phyloP scores from a whole-genome alignment of 2,797 vertebrate genomes.

The Bradypus variegatus region DNA sequence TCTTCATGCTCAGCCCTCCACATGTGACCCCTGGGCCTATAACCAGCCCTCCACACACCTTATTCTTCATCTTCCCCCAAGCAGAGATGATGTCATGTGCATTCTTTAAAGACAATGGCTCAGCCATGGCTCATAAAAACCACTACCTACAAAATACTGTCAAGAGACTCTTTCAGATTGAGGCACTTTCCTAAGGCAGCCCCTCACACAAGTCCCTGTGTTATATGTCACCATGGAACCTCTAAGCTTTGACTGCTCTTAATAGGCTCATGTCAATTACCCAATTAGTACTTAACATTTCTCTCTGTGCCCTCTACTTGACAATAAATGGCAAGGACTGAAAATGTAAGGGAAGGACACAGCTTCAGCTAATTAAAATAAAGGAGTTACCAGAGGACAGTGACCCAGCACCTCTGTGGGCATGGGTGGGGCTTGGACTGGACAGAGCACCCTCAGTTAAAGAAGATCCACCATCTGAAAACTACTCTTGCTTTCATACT shows the following conservation, averaged over 20 bases:
- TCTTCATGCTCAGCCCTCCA: background rate
- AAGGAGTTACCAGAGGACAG: background rate
- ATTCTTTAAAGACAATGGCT: background rate
- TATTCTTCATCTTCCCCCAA: background rate
- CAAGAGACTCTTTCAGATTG: background rate
- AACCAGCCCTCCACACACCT: background rate
- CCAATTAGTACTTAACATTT: background rate
- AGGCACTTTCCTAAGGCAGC: background rate
- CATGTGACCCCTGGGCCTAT: background rate
- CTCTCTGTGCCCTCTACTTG: background rate
- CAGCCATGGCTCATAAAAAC: conserved; percentile 5
- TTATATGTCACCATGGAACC: background rate
- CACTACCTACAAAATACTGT: background rate
- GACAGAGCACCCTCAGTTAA: background rate
- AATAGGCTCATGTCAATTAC: background rate
- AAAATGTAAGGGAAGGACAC: background rate
- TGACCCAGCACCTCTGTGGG: background rate
- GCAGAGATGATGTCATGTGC: background rate
- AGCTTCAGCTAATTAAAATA: conserved; percentile 1
- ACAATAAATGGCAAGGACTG: background rate
- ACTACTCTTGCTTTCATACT: background rate
- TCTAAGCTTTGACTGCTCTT: conserved; percentile 30
- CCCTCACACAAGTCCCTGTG: background rate
- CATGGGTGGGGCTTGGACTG: background rate
- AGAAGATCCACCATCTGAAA: background rate